Evolutionary conservation across 2,113 vertebrate genomes (phyloP), one percentile per base, ranked within the genome.

Genomic region (Microtus oregoni): DNA sequence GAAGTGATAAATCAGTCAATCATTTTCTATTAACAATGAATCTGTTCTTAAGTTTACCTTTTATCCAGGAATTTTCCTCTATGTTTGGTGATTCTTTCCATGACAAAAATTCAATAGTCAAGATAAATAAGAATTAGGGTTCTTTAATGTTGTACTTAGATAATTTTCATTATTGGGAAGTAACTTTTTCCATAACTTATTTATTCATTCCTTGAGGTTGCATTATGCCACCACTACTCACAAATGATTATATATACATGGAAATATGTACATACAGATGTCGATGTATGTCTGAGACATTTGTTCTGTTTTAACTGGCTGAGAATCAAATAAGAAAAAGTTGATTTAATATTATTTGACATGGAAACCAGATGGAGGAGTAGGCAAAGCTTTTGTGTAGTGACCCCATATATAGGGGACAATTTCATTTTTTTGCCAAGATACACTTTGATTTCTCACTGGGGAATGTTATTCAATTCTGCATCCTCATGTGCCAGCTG

Each of bases 321-420:
- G 52, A 94, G 35, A 94, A 89, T 89, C 50, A 92, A 44, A 94
- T n/a, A 73, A 92, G 35, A 86, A 90, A 91, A 96, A 92, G 38
- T 28, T 94, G 68, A 97, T 92, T 92, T 98, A 95, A 98, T 97
- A 83, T 32, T 95, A 85, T 89, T 89, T 97, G 97, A 98, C 96
- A 97, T 67, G 92, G 44, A 97, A 97, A 97, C 61, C 96, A 97
- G 97, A 97, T 98, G 96, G 96, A 93, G 35, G 73, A 86, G 75
- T 91, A 73, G n/a, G 89, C 58, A 95, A 96, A 17, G 73, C 63
- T 95, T 95, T 26, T 95, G 89, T 97, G 89, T 96, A 96, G 91
- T 97, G 97, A 98, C 96, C 96, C 89, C 26, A 76, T 61, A 91
- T 96, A 96, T 83, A 96, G 89, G 92, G 89, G 41, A 86, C 77